Conservation (phyloP, 2,888 invertebrate genomes). For the Fabriciana adippe region DNA sequence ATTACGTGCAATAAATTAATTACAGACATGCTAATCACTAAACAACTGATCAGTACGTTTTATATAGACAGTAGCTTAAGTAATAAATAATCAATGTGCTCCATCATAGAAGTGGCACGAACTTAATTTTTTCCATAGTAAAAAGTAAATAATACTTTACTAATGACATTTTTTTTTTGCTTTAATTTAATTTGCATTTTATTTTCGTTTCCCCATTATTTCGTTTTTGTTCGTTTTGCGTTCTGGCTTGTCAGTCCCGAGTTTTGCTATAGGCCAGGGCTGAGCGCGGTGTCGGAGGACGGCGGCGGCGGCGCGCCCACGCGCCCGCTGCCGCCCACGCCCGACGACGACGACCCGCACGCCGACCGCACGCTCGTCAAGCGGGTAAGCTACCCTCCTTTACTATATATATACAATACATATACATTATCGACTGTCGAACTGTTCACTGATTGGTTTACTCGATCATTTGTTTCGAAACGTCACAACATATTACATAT, state of each 20-base stretch:
- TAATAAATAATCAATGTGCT: too few relatives aligned
- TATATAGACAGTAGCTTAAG: too few relatives aligned
- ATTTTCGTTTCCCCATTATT: slow-evolving; percentile 33
- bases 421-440: neutral
- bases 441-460: too few relatives aligned
- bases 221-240: slow-evolving; percentile 37
- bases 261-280: slow-evolving; percentile 90
- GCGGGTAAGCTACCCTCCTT: slow-evolving; percentile 85
- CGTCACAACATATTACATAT: too few relatives aligned
- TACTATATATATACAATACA: too few relatives aligned
- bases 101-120: neutral
- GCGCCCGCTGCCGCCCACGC: slow-evolving; percentile 96
- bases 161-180: slow-evolving; percentile 25
- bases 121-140: too few relatives aligned
- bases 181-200: slow-evolving; percentile 35
- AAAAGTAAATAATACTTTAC: neutral
- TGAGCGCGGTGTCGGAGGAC: slow-evolving; percentile 83
- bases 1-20: too few relatives aligned
- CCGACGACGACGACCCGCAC: slow-evolving; percentile 92
- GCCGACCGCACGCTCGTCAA: slow-evolving; percentile 95
- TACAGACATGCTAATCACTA: too few relatives aligned
- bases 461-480: too few relatives aligned
- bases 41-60: too few relatives aligned
- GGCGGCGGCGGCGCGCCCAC: slow-evolving; percentile 87
- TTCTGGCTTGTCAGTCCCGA: slow-evolving; percentile 86